These are phyloP conservation scores for Xanthostigma xanthostigma DNA, from an alignment of 2,888 invertebrate genomes.

Conservation along the genomic window DNA sequence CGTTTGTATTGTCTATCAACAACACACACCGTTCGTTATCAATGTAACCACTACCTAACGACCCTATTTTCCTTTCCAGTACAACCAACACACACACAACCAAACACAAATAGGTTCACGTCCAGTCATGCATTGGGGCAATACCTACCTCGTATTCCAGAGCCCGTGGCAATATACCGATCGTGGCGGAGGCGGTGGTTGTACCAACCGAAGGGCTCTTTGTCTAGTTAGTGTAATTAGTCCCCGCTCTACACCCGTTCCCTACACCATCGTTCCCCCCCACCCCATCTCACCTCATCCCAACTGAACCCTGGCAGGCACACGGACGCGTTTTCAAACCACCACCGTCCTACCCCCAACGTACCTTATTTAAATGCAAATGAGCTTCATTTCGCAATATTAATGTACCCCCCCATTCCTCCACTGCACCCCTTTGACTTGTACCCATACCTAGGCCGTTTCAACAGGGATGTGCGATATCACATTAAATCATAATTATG, in stretches of 20 bases:
- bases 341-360: slow-evolving; percentile 19
- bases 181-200: slow-evolving; percentile 7
- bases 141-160: too few relatives aligned
- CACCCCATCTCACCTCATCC: slow-evolving; percentile 16
- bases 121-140: too few relatives aligned
- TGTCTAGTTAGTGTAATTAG: slow-evolving; percentile 37
- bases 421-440: slow-evolving; percentile 14
- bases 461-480: too few relatives aligned
- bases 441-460: slow-evolving; percentile 9
- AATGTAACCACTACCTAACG: too few relatives aligned
- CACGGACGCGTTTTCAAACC: slow-evolving; percentile 12
- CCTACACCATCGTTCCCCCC: slow-evolving; percentile 16
- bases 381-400: slow-evolving; percentile 82
- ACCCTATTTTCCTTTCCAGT: too few relatives aligned
- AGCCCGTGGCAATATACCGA: too few relatives aligned
- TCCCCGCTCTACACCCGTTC: slow-evolving; percentile 14
- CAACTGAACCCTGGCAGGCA: slow-evolving; percentile 5
- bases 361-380: slow-evolving; percentile 77
- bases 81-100: too few relatives aligned
- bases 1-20: too few relatives aligned
- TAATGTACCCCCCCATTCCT: slow-evolving; percentile 52
- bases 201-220: slow-evolving; percentile 26
- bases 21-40: too few relatives aligned
- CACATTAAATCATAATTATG: too few relatives aligned
- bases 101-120: too few relatives aligned